phyloP scores from a whole-genome alignment of 2,113 vertebrate species.

The Hemiprocne comata region DNA sequence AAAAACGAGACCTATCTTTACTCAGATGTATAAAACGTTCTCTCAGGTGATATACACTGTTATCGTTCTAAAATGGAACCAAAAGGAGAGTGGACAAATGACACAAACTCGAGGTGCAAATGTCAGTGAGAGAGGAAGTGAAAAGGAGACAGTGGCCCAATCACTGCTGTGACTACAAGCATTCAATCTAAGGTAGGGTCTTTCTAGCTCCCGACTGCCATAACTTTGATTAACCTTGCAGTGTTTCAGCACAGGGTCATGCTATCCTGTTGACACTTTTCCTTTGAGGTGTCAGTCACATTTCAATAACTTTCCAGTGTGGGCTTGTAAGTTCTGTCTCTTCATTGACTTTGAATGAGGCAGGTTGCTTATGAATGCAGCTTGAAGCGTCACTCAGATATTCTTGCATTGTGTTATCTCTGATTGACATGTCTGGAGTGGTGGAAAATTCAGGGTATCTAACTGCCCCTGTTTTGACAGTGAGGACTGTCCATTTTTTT shows the following conservation, averaged over 20 bases:
- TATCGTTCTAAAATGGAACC: conserved; percentile 13
- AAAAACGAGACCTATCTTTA: neutral
- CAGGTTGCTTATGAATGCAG: conserved; percentile 78
- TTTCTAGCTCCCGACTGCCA: conserved; percentile 57
- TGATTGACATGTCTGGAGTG: conserved; percentile 72
- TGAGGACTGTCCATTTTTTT: neutral
- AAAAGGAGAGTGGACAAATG: conserved; percentile 46
- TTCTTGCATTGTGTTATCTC: conserved; percentile 72
- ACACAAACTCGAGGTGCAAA: conserved; percentile 26
- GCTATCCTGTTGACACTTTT: conserved; percentile 68
- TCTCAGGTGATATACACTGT: neutral
- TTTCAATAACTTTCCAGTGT: conserved; percentile 82
- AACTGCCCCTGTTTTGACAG: conserved; percentile 49
- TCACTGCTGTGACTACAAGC: conserved; percentile 47
- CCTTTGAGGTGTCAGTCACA: conserved; percentile 83
- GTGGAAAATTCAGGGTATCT: conserved; percentile 58
- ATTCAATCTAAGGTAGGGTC: conserved; percentile 52
- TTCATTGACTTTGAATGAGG: conserved; percentile 81
- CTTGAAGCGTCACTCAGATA: conserved; percentile 78
- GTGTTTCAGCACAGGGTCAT: conserved; percentile 76
- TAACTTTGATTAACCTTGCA: conserved; percentile 81
- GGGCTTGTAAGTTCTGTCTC: conserved; percentile 78
- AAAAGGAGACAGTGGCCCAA: conserved; percentile 23
- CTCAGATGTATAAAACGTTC: neutral
- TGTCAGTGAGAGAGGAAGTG: conserved; percentile 16